Evolutionary conservation across 2,113 vertebrate species (phyloP).

Genomic region (Pampusana beccarii): DNA sequence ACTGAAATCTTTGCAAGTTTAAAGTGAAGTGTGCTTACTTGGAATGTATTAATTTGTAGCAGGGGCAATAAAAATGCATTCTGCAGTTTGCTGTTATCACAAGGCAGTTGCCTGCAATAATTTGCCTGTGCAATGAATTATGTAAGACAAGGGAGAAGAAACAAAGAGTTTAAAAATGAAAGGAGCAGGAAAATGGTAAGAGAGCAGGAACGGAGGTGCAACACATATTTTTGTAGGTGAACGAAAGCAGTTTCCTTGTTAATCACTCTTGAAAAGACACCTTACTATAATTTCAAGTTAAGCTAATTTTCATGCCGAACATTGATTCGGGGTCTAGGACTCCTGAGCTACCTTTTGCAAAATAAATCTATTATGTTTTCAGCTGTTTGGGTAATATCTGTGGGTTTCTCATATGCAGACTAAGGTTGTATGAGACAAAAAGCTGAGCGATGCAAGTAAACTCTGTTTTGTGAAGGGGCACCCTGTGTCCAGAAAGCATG

Average conservation of each 20-base stretch:
- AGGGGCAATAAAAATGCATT: conserved; percentile 47
- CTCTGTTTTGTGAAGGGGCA: neutral
- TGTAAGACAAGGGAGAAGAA: conserved; percentile 4
- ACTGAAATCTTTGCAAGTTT: conserved; percentile 39
- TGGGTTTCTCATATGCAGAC: neutral
- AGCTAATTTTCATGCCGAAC: neutral
- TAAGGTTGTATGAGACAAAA: neutral
- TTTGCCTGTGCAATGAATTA: conserved; percentile 25
- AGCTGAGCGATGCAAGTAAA: neutral
- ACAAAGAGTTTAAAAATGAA: conserved; percentile 22
- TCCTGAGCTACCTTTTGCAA: neutral
- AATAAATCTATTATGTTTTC: neutral
- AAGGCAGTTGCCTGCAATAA: conserved; percentile 34
- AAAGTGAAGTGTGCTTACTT: conserved; percentile 44
- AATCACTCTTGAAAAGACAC: neutral
- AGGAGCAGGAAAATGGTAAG: neutral
- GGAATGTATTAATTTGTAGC: conserved; percentile 56
- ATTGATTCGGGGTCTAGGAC: neutral
- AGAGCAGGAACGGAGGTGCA: neutral
- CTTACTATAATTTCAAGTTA: neutral
- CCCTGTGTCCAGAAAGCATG: neutral
- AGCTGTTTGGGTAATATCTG: neutral
- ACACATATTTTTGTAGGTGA: neutral
- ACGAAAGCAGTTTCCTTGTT: neutral
- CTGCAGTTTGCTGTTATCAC: conserved; percentile 39